Conservation (phyloP, 2,113 vertebrate species). For the Marmota monax region DNA sequence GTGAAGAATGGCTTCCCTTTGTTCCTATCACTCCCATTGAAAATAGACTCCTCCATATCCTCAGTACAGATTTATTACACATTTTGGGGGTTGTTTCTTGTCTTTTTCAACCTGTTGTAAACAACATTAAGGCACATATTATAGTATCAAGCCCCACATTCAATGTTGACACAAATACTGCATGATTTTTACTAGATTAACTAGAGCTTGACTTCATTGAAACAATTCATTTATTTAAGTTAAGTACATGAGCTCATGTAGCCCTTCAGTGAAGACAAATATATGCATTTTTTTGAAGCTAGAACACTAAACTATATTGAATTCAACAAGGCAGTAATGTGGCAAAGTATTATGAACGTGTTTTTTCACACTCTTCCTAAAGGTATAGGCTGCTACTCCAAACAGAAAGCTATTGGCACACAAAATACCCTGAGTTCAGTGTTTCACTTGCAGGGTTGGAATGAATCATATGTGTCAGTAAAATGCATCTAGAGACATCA, state of each 20-base stretch:
- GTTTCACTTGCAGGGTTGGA: conserved; percentile 64
- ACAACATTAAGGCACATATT: not conserved
- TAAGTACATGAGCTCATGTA: not conserved
- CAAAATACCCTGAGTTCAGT: conserved; percentile 44
- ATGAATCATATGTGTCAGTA: conserved; percentile 77
- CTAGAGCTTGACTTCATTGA: not conserved
- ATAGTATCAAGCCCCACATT: not conserved
- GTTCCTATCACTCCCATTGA: not conserved
- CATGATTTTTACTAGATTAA: not conserved
- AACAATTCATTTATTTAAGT: conserved; percentile 10
- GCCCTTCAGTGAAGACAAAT: conserved; percentile 36
- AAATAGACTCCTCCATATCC: conserved; percentile 9
- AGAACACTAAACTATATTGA: not conserved
- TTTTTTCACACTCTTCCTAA: conserved; percentile 52
- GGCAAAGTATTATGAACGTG: conserved; percentile 43
- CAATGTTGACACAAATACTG: not conserved
- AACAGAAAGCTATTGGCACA: conserved; percentile 66
- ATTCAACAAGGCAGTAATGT: conserved; percentile 24
- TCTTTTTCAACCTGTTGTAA: not conserved
- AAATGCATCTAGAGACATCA: conserved; percentile 76
- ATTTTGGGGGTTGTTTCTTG: not conserved
- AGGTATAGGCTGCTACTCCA: conserved; percentile 34
- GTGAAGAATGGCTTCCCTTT: conserved; percentile 53
- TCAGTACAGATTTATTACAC: conserved; percentile 35
- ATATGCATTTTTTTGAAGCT: conserved; percentile 17